Evolutionary conservation across 2,113 vertebrate species (phyloP).

Genomic region (Eretmochelys imbricata): DNA sequence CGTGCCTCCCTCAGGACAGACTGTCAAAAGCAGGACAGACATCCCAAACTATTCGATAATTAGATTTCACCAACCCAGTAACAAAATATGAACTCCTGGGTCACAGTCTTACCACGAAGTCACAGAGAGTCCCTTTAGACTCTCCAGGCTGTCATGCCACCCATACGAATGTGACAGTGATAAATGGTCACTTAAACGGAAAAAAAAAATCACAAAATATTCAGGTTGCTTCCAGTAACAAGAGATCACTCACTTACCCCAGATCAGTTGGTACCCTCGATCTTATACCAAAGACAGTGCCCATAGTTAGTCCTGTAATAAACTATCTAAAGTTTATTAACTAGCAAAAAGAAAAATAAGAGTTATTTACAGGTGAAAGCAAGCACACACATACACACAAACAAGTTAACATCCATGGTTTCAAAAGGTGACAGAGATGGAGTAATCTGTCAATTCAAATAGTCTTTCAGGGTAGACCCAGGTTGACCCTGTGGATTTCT

Average conservation of each 20-base stretch:
- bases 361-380: not conserved
- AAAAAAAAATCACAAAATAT: not conserved
- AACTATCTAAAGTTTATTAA: not conserved
- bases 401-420: not conserved
- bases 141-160: not conserved
- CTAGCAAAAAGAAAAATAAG: not conserved
- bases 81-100: not conserved
- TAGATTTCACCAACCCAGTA: not conserved
- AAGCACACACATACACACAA: not conserved
- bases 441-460: not conserved
- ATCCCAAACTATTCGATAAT: not conserved
- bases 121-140: not conserved
- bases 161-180: not conserved
- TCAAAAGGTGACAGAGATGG: not conserved
- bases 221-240: not conserved
- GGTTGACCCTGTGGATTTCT: not conserved
- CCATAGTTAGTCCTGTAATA: not conserved
- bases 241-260: not conserved
- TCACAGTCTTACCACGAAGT: not conserved
- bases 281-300: not conserved
- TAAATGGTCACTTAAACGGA: not conserved
- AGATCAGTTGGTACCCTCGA: not conserved
- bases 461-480: not conserved
- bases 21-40: not conserved
- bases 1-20: no score